Conservation (phyloP, 2,113 vertebrate genomes). For the Leuciscus idus region DNA sequence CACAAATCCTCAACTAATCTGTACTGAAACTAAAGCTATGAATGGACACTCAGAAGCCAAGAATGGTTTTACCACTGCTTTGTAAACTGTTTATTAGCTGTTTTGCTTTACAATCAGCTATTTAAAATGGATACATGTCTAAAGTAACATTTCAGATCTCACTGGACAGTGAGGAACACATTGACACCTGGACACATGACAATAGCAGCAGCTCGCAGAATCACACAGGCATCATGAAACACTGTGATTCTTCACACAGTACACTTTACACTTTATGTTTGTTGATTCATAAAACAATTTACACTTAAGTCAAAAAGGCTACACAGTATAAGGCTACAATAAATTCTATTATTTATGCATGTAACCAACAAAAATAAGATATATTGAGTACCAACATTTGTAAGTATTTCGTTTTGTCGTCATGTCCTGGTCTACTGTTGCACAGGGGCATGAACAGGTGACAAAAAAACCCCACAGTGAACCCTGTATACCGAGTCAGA, state of each 20-base stretch:
- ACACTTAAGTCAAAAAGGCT: background rate
- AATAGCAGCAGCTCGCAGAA: constrained; percentile 9
- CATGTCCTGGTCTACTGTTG: background rate
- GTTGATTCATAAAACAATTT: constrained; percentile 6
- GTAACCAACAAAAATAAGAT: background rate
- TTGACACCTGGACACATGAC: background rate
- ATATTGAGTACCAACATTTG: background rate
- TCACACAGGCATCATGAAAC: background rate
- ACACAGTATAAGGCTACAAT: constrained; percentile 2
- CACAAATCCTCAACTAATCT: too few species aligned
- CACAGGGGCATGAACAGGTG: background rate
- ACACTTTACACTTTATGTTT: background rate
- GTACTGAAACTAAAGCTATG: too few species aligned
- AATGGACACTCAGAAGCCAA: background rate
- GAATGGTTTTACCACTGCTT: background rate
- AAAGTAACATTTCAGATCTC: background rate
- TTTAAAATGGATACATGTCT: constrained; percentile 1
- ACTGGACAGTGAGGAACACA: background rate
- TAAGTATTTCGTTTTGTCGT: background rate
- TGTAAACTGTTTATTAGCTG: background rate
- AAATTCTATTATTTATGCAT: background rate
- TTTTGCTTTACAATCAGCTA: background rate
- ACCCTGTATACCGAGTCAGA: background rate
- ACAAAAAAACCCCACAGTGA: background rate
- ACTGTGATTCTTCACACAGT: background rate